phyloP scores from a whole-genome alignment of 2,797 vertebrate genomes.

The Lagorchestes hirsutus region DNA sequence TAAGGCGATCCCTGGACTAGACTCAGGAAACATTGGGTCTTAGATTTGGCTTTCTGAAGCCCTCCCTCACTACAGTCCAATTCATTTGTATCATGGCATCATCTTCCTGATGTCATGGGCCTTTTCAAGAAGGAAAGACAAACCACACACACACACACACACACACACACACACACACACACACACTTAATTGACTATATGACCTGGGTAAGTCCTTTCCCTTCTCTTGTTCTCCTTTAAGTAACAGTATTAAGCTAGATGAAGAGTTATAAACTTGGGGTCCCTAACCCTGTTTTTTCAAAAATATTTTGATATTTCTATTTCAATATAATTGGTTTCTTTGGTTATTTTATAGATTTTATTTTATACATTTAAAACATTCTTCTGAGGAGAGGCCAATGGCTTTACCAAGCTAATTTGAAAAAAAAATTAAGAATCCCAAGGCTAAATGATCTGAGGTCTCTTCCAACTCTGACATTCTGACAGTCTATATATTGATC shows the following conservation, averaged over 20 bases:
- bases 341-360: not conserved
- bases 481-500: not conserved
- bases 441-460: not conserved
- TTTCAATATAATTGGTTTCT: not conserved
- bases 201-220: not conserved
- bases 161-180: too few species aligned
- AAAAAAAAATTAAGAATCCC: not conserved
- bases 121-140: too few species aligned
- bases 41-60: not conserved
- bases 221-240: not conserved
- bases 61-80: too few species aligned
- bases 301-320: not conserved
- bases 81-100: too few species aligned
- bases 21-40: not conserved
- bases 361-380: not conserved
- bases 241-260: not conserved
- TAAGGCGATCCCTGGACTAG: not conserved
- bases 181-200: not conserved
- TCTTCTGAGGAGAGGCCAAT: not conserved
- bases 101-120: too few species aligned
- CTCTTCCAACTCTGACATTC: not conserved
- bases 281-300: not conserved
- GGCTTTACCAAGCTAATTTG: not conserved
- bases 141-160: too few species aligned
- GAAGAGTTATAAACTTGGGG: not conserved